Evolutionary conservation across 2,888 invertebrate genomes (phyloP), one percentile per base, ranked within the genome.

Genomic region (Dione vanillae): DNA sequence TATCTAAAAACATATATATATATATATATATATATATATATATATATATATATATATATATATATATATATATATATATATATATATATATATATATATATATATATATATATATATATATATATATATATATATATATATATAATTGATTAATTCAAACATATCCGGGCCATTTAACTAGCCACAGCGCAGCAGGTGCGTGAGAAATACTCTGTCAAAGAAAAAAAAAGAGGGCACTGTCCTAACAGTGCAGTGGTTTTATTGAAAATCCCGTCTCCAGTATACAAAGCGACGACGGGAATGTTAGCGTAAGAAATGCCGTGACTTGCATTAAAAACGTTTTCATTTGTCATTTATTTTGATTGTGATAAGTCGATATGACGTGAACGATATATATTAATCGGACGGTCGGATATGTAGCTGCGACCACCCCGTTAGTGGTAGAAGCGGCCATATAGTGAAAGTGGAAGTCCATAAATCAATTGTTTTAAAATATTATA

Each of bases 291-390:
- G 83, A 78, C 80, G 82, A 83, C 83, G 82, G 84, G 87, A 89
- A 87, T 85, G 87, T 86, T 86, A 82, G 80, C 80, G 81, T 85
- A 86, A 86, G 84, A 84, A 90, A 89, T 75, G 75, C 80, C 83
- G 82, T 94, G 93, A 94, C 93, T 94, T 93, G 93, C 93, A 88
- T 86, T 83, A 85, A 81, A 82, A 83, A 79, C 83, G 85, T 89
- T 92, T 92, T 89, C 93, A 93, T 93, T 90, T 93, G 93, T 94
- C 93, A 93, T 94, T 92, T 93, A 92, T 93, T 93, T 92, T 93
- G 93, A 93, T 94, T 93, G 92, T 92, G 90, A 88, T 92, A 91
- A 92, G 87, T 85, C 82, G 83, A 80, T 81, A 82, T 80, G 85
- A 85, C 83, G 81, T 82, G 83, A 76, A 81, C 82, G 82, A 82